Base-by-base conservation (phyloP, 2,888 invertebrate genomes). In the Micropterix aruncella region DNA sequence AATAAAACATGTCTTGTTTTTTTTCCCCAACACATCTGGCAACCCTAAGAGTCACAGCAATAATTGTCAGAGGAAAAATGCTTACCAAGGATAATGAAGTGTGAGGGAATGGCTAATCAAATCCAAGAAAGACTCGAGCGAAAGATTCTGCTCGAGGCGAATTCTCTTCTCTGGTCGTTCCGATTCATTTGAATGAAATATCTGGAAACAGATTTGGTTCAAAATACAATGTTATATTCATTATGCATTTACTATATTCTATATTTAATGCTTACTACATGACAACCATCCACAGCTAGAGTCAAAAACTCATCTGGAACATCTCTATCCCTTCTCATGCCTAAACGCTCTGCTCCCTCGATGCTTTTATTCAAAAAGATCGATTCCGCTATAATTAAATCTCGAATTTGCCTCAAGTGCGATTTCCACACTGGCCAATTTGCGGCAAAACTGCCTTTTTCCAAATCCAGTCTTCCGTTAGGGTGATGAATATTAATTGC, bases 341-440 rank as follows among this genome's bases (percentile, higher is more conserved):
- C 27, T 12, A 27, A 27, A 27, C 27, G 27, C 5, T 5, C 5
- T 5, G 12, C 27, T 12, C 27, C 27, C 12, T 5, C 12, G 27
- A 27, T 27, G 7, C 5, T 27, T 27, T 27, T 27, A 27, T 27
- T 27, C 27, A 27, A 27, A 27, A 27, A 27, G 5, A 27, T 27
- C 5, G 27, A 5, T 12, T 27, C 27, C 5, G 27, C 27, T 5
- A 27, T 12, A 27, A 27, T 12, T 12, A 27, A 12, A 27, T 27
- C 27, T 27, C 27, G 5, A 7, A 27, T 7, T 12, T 27, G 27
- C 27, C 7, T 27, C 5, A 7, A 27, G 12, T 27, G 5, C 12
- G 27, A 5, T 27, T 61, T 60, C 70, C 70, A 70, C 3, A 52
- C 47, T 3, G 55, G 53, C 67, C 67, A 66, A 47, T 63, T 56